Base-by-base conservation (phyloP, 2,113 vertebrate genomes). In the Cynoglossus semilaevis region DNA sequence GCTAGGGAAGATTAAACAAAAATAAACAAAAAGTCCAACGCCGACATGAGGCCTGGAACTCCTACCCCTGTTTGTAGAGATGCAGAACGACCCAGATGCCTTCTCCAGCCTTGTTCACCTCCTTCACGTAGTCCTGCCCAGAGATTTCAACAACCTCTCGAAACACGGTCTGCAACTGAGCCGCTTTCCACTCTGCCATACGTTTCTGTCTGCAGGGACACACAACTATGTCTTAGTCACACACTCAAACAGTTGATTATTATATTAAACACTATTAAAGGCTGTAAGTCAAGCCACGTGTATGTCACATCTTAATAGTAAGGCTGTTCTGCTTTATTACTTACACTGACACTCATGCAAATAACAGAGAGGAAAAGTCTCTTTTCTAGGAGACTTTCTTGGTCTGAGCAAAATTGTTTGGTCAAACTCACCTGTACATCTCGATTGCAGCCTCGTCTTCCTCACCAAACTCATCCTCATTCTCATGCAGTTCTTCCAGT, bases 21-120 rank as follows among this genome's bases (percentile, higher is more conserved):
- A 29, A 6, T 29, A 29, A 29, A 29, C 22, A 29, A 2, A 29
- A 29, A 29, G 10, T 1, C 53, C n/a, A n/a, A n/a, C n/a, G n/a
- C n/a, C 1, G 1, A 11, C 3, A 3, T 7, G n/a, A n/a, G 7
- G 8, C 6, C n/a, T 41, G 12, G 8, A 4, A 17, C 51, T 48
- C 91, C 88, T 89, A 99, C 96, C 96, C 97, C 85, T 91, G 95
- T 71, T 95, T 99, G 89, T 98, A 99, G 80, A 99, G 95, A 55
- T 98, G 96, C 77, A 99, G 77, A 68, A 99, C 83, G 48, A 99
- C 97, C 95, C 95, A 99, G 72, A 97, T 87, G 17, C 85, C 91
- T 0, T 92, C 89, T 58, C 95, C 92, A 9, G 97, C 96, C 85
- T 95, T 91, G 1, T 96, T 98, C 57, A 99, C 93, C 84, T 99